Conservation (phyloP, 2,113 vertebrate genomes). For the Lagenorhynchus albirostris region DNA sequence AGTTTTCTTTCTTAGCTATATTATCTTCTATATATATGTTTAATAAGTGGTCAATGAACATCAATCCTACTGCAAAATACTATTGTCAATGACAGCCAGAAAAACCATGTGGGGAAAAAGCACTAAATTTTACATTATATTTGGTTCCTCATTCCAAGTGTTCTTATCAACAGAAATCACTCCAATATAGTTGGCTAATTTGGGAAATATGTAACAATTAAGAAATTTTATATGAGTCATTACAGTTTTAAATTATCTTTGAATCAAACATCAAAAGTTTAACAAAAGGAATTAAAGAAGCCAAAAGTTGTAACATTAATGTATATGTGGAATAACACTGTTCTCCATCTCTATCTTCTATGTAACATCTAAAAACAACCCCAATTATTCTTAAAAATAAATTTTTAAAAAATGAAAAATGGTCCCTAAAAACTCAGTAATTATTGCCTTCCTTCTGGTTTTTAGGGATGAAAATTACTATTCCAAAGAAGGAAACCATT, state of each 20-base stretch:
- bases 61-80: not conserved
- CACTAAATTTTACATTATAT: not conserved
- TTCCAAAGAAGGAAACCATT: constrained; percentile 11
- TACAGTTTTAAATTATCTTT: constrained; percentile 36
- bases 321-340: not conserved
- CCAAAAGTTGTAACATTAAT: not conserved
- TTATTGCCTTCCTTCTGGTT: constrained; percentile 4
- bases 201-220: constrained; percentile 6
- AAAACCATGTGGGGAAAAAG: not conserved
- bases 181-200: constrained; percentile 3
- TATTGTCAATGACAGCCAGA: not conserved
- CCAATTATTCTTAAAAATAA: not conserved
- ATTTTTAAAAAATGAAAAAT: not conserved
- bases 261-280: not conserved
- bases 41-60: not conserved
- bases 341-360: not conserved
- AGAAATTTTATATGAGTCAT: not conserved
- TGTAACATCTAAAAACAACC: not conserved
- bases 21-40: not conserved
- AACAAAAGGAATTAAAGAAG: constrained; percentile 37
- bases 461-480: constrained; percentile 10
- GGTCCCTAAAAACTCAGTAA: not conserved
- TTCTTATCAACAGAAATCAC: constrained; percentile 18
- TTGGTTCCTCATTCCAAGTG: not conserved
- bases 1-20: not conserved